These are phyloP conservation scores for Nesogale talazaci DNA, from an alignment of 2,113 vertebrate species.

Conservation along the genomic window DNA sequence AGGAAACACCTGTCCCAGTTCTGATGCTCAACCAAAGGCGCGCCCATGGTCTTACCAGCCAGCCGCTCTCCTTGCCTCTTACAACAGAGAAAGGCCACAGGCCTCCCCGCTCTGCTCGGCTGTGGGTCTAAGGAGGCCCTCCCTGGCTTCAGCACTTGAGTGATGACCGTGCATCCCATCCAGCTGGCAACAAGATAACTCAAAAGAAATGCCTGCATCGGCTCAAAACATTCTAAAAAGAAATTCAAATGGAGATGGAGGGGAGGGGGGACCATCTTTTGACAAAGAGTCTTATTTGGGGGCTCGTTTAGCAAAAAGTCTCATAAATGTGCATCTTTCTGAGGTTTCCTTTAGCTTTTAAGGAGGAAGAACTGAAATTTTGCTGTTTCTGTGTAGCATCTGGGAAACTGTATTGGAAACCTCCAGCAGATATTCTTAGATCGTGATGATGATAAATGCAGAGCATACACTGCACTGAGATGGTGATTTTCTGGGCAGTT, in stretches of 20 bases:
- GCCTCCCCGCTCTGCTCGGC: not conserved
- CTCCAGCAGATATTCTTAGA: constrained; percentile 22
- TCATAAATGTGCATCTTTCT: constrained; percentile 52
- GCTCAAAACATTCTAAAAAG: constrained; percentile 76
- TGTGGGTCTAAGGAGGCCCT: not conserved
- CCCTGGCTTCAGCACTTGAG: constrained; percentile 32
- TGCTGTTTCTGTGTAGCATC: constrained; percentile 3
- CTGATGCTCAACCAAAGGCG: not conserved
- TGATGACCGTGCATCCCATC: constrained; percentile 21
- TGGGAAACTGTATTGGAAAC: not conserved
- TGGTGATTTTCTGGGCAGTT: constrained; percentile 4
- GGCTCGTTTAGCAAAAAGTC: constrained; percentile 59
- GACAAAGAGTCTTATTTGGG: constrained; percentile 52
- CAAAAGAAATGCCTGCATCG: constrained; percentile 71
- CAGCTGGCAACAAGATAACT: constrained; percentile 66
- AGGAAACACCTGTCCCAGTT: constrained; percentile 46
- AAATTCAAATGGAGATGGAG: constrained; percentile 63
- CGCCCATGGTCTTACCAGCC: not conserved
- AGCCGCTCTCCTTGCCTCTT: not conserved
- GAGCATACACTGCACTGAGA: not conserved
- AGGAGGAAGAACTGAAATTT: not conserved
- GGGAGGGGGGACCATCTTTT: constrained; percentile 14
- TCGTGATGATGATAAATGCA: constrained; percentile 44
- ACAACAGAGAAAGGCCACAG: not conserved
- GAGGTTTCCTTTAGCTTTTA: constrained; percentile 37